These are phyloP conservation scores for Aporophyla nigra DNA, from an alignment of 2,888 invertebrate species.

Conservation along the genomic window DNA sequence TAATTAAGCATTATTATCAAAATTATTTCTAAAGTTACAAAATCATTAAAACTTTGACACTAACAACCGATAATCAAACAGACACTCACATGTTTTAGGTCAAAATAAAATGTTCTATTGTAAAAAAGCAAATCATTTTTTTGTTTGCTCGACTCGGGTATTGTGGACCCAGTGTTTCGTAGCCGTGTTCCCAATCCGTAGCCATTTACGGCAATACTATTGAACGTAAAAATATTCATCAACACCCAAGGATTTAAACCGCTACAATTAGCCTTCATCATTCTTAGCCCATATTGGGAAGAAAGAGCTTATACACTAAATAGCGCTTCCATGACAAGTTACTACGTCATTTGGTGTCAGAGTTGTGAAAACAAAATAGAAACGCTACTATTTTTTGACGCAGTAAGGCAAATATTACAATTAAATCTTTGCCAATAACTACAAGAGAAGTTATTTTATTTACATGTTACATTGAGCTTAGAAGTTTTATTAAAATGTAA, in stretches of 20 bases:
- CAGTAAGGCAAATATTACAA: too few species aligned
- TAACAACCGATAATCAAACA: conserved; percentile 5
- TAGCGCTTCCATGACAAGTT: background rate
- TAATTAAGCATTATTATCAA: conserved; percentile 71
- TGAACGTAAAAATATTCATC: background rate
- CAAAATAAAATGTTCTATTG: conserved; percentile 9
- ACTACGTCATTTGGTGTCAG: too few species aligned
- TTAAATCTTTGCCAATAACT: background rate
- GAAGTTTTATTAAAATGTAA: conserved; percentile 41
- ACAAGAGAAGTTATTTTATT: conserved; percentile 29
- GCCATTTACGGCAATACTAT: background rate
- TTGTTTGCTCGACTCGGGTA: background rate
- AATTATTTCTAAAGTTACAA: conserved; percentile 67
- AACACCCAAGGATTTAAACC: background rate
- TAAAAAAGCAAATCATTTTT: conserved; percentile 4
- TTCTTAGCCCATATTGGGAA: background rate
- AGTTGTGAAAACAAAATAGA: too few species aligned
- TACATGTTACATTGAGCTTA: conserved; percentile 47
- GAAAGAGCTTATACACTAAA: background rate
- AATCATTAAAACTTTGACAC: conserved; percentile 37
- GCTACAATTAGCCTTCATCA: background rate
- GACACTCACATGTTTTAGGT: background rate
- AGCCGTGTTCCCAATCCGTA: background rate
- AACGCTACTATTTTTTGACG: too few species aligned
- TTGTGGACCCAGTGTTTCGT: background rate